Evolutionary conservation across 2,888 invertebrate genomes (phyloP).

Genomic region (Pilophorus perplexus): DNA sequence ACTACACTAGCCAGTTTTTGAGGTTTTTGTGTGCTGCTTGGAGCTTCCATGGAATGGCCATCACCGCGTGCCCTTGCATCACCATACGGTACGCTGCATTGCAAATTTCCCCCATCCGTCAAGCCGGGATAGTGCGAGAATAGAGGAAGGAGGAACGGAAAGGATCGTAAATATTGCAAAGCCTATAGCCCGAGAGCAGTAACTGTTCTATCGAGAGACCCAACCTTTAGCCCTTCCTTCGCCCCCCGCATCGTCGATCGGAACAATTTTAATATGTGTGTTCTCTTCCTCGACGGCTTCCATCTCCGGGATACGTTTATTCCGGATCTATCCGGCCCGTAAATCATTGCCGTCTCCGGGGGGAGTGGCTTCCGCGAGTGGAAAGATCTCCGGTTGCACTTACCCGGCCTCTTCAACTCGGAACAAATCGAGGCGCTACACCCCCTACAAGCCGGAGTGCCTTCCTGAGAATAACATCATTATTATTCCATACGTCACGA

Average conservation of each 20-base stretch:
- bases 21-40: no score
- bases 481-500: no score
- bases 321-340: not conserved
- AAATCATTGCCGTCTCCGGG: no score
- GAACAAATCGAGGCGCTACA: slow-evolving; percentile 10
- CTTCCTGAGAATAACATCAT: no score
- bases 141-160: not conserved
- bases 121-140: no score
- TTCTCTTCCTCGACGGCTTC: not conserved
- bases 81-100: not conserved
- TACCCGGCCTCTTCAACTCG: not conserved
- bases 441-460: no score
- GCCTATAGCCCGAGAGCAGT: slow-evolving; percentile 2
- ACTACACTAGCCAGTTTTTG: no score
- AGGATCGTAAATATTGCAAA: slow-evolving; percentile 18
- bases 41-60: no score
- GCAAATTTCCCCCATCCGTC: slow-evolving; percentile 7
- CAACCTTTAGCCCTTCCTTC: not conserved
- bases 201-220: not conserved
- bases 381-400: not conserved
- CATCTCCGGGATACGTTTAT: not conserved
- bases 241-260: slow-evolving; percentile 6
- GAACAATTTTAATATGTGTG: slow-evolving; percentile 23
- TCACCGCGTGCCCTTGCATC: not conserved
- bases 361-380: no score